phyloP scores from a whole-genome alignment of 1,140 invertebrate genomes.

The Linepithema humile region DNA sequence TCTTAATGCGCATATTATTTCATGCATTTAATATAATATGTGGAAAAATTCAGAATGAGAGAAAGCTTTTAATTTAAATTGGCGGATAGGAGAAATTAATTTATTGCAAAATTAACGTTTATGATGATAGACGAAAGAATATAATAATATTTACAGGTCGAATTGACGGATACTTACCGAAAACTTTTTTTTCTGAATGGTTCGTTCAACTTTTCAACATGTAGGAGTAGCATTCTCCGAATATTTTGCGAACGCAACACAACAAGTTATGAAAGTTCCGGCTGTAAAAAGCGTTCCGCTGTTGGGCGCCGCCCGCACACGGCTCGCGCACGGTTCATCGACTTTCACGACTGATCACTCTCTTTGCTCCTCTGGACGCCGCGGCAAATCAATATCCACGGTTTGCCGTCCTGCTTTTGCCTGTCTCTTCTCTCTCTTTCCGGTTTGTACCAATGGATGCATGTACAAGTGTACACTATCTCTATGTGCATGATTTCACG shows the following conservation, averaged over 20 bases:
- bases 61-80: neutral
- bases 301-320: neutral
- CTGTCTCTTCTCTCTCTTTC: slow-evolving; percentile 15
- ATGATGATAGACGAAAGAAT: neutral
- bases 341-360: slow-evolving; percentile 64
- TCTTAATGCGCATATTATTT: neutral
- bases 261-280: slow-evolving; percentile 40
- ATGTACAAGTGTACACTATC: neutral
- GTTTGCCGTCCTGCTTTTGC: slow-evolving; percentile 6
- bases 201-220: slow-evolving; percentile 5
- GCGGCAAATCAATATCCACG: slow-evolving; percentile 59
- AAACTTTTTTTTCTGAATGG: neutral
- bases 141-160: neutral
- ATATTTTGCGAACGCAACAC: slow-evolving; percentile 10
- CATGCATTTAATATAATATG: too few species aligned
- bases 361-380: slow-evolving; percentile 49
- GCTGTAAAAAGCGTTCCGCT: slow-evolving; percentile 26
- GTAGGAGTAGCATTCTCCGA: neutral
- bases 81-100: too few species aligned
- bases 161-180: neutral
- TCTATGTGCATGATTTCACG: slow-evolving; percentile 13
- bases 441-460: neutral
- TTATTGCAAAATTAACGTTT: neutral
- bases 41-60: neutral
- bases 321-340: slow-evolving; percentile 54